Conservation (phyloP, 2,888 invertebrate genomes). For the Stomorhina lunata region DNA sequence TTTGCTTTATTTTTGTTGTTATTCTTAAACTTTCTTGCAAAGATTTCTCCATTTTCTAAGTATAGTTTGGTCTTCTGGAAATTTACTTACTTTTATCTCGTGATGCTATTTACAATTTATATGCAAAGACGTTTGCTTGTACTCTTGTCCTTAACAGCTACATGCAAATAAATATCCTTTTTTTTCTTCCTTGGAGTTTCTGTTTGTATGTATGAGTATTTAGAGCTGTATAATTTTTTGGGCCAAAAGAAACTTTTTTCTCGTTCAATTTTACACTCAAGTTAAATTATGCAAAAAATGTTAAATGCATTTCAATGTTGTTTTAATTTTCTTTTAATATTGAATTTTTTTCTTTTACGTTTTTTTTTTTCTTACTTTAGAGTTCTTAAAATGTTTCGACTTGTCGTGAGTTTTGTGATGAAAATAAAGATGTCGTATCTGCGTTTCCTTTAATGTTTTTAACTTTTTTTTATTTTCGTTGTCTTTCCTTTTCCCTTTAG, state of each 20-base stretch:
- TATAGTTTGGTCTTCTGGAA: constrained; percentile 27
- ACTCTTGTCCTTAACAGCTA: constrained; percentile 3
- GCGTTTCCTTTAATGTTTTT: neutral
- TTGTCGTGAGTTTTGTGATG: constrained; percentile 37
- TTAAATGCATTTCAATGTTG: constrained; percentile 77
- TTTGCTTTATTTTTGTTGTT: constrained; percentile 46
- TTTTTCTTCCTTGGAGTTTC: neutral
- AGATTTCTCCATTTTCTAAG: neutral
- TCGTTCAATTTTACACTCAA: constrained; percentile 46
- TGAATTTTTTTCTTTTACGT: constrained; percentile 39
- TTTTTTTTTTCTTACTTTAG: constrained; percentile 16
- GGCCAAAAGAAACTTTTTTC: constrained; percentile 32
- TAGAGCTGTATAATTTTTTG: neutral
- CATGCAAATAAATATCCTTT: constrained; percentile 30
- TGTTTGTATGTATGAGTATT: neutral
- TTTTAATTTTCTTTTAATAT: constrained; percentile 68
- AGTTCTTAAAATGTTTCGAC: constrained; percentile 47
- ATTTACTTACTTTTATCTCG: constrained; percentile 54
- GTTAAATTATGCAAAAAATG: constrained; percentile 72
- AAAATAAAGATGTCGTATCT: constrained; percentile 46
- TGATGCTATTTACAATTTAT: constrained; percentile 57
- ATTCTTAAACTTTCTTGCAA: constrained; percentile 5
- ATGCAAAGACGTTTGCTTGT: constrained; percentile 29
- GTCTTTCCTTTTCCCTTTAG: constrained; percentile 4
- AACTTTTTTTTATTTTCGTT: neutral